Conservation (phyloP, 2,888 invertebrate species). For the Tetragnatha montana region DNA sequence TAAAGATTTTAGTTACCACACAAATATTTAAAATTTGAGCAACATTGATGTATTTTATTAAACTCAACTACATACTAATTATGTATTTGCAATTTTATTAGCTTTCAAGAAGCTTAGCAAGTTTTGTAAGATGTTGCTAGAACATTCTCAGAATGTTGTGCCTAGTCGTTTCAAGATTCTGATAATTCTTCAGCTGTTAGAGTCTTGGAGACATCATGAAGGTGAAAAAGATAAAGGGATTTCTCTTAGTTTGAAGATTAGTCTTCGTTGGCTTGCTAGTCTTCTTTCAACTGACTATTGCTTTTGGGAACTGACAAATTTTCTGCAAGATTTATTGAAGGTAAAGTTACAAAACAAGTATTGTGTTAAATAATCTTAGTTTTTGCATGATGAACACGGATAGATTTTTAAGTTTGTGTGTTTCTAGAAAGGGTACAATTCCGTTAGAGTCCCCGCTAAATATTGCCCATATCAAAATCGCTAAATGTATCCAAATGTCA, state of each 20-base stretch:
- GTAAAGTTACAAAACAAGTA: conserved; percentile 12
- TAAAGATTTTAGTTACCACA: too few relatives aligned
- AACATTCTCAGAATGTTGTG: background rate
- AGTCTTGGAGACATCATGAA: conserved; percentile 16
- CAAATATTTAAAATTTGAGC: too few relatives aligned
- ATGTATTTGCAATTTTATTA: conserved; percentile 7
- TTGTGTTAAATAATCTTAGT: too few relatives aligned
- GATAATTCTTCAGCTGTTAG: conserved; percentile 44
- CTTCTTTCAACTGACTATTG: background rate
- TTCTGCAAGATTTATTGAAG: conserved; percentile 30
- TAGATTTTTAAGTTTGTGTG: too few relatives aligned
- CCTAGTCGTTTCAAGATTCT: conserved; percentile 27
- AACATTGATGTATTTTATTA: too few relatives aligned
- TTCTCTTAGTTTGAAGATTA: conserved; percentile 9
- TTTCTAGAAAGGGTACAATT: too few relatives aligned
- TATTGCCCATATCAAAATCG: too few relatives aligned
- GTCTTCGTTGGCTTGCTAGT: conserved; percentile 17
- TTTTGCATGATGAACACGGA: too few relatives aligned
- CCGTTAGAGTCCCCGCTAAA: too few relatives aligned
- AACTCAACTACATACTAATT: too few relatives aligned
- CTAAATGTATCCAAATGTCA: too few relatives aligned
- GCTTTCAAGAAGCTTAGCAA: conserved; percentile 33
- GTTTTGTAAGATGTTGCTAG: conserved; percentile 23
- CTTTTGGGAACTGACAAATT: conserved; percentile 9
- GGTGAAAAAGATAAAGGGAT: conserved; percentile 24